Conservation (phyloP, 2,113 vertebrate genomes). For the Sarotherodon lohbergeri region DNA sequence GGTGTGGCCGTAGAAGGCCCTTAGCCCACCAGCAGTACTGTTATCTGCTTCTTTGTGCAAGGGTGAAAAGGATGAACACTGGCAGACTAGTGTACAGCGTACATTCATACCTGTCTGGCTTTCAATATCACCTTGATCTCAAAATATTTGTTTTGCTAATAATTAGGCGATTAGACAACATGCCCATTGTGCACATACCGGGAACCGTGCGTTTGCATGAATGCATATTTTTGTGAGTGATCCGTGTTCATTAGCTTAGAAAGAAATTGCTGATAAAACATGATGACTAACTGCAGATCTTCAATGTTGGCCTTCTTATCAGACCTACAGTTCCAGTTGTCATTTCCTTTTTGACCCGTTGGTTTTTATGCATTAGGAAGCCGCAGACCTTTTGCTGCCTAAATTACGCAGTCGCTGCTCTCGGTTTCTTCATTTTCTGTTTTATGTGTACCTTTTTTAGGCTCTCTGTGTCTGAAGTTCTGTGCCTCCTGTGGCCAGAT, state of each 20-base stretch:
- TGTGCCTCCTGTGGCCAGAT: background rate
- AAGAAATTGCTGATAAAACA: background rate
- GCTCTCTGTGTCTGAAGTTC: background rate
- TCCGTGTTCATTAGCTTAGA: background rate
- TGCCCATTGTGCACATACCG: background rate
- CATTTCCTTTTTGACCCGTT: slow-evolving; percentile 10
- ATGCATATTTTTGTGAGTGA: background rate
- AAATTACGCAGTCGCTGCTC: background rate
- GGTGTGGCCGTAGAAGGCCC: background rate
- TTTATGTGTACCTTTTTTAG: background rate
- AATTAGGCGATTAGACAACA: background rate
- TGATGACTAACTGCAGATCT: background rate
- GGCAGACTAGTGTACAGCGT: background rate
- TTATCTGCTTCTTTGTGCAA: background rate
- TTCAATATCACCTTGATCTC: background rate
- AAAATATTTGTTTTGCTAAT: background rate
- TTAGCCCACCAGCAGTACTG: background rate
- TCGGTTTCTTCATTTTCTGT: background rate
- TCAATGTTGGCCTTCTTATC: background rate
- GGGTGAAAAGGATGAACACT: background rate
- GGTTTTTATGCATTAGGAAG: background rate
- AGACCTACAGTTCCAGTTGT: background rate
- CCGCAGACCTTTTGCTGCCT: background rate
- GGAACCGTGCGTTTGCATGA: background rate
- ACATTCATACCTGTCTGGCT: no score